Evolutionary conservation across 2,888 invertebrate species (phyloP).

Genomic region (Synergus umbraculus): DNA sequence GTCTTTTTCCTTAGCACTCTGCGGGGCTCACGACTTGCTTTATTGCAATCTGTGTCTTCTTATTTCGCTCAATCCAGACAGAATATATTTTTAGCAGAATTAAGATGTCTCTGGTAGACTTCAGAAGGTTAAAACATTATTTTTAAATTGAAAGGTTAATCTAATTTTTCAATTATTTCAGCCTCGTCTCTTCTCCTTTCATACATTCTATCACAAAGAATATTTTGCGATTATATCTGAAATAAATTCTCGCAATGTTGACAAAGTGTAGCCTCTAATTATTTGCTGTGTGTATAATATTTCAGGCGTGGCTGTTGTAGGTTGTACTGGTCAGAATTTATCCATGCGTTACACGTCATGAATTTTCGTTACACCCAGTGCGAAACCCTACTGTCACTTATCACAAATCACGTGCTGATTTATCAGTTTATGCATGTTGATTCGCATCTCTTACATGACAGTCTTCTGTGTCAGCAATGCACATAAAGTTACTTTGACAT

Average conservation of each 20-base stretch:
- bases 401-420: conserved; percentile 59
- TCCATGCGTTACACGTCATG: conserved; percentile 49
- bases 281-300: not conserved
- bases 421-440: conserved; percentile 51
- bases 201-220: too few species aligned
- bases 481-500: not conserved
- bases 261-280: not conserved
- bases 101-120: not conserved
- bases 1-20: conserved; percentile 26
- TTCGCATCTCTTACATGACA: conserved; percentile 45
- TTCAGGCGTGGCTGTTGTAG: conserved; percentile 15
- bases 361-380: conserved; percentile 59
- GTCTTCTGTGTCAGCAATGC: not conserved
- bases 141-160: not conserved
- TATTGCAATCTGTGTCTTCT: conserved; percentile 5
- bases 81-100: conserved; percentile 30
- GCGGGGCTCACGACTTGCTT: conserved; percentile 4
- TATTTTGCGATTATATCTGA: too few species aligned
- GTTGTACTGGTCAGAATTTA: conserved; percentile 54
- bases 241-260: not conserved
- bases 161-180: not conserved
- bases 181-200: not conserved
- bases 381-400: conserved; percentile 26
- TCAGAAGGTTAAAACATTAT: not conserved
- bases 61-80: conserved; percentile 5